phyloP scores from a whole-genome alignment of 2,888 invertebrate genomes.

The Flabesymbios commensalis region DNA sequence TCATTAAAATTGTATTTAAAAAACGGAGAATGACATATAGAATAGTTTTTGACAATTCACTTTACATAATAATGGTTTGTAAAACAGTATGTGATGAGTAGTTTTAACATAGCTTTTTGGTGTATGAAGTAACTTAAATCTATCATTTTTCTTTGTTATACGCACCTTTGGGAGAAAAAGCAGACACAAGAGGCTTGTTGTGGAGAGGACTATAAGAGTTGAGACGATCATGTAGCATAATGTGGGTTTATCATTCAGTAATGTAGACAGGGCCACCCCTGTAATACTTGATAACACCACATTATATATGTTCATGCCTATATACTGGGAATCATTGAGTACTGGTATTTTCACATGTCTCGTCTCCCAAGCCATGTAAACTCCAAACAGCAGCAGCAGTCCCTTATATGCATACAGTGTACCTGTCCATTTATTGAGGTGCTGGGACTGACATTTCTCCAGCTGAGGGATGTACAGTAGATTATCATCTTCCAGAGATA shows the following conservation, averaged over 20 bases:
- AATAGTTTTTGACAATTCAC: no score
- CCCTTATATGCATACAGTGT: constrained; percentile 89
- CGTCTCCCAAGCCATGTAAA: constrained; percentile 96
- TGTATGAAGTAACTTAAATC: no score
- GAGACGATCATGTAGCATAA: constrained; percentile 69
- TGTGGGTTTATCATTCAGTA: constrained; percentile 72
- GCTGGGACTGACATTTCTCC: constrained; percentile 84
- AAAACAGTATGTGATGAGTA: no score
- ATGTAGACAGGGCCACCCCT: constrained; percentile 85
- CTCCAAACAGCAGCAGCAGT: constrained; percentile 82
- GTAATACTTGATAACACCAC: constrained; percentile 80
- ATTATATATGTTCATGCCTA: constrained; percentile 83
- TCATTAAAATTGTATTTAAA: no score
- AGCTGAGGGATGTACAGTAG: constrained; percentile 68
- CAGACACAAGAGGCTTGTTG: constrained; percentile 82
- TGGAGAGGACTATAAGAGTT: constrained; percentile 80
- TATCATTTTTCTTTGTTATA: no score
- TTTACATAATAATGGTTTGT: no score
- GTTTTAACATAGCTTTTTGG: no score
- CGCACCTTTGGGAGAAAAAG: constrained; percentile 81
- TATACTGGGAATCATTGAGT: constrained; percentile 90
- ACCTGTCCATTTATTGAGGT: constrained; percentile 87
- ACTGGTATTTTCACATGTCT: constrained; percentile 81
- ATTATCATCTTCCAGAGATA: constrained; percentile 48
- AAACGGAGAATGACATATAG: no score